Percentiles rank a stretch among this genome's conserved stretches.
Evolutionary conservation across 1,140 invertebrate species (phyloP).

Genomic region (Penaeus chinensis): DNA sequence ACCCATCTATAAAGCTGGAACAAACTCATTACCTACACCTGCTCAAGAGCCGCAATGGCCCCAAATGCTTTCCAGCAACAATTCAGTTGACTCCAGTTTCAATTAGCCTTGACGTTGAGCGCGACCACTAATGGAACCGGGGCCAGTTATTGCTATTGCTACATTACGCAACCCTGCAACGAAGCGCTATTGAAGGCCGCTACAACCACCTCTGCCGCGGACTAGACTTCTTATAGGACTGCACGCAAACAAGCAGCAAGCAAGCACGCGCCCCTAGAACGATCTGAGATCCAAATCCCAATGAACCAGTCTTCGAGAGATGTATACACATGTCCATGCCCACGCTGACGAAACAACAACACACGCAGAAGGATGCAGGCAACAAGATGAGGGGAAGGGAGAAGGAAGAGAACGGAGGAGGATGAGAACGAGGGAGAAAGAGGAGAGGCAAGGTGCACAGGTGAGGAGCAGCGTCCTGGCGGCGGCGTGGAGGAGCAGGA

Average conservation of each 20-base stretch:
- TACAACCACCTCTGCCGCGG: neutral
- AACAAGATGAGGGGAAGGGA: neutral
- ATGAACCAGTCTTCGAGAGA: too few relatives aligned
- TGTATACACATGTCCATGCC: too few relatives aligned
- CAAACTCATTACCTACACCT: neutral
- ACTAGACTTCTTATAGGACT: neutral
- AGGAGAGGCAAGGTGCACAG: neutral
- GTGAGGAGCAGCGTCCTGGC: neutral
- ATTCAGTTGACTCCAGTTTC: constrained; percentile 34
- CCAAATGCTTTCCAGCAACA: constrained; percentile 17
- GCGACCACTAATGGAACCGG: constrained; percentile 17
- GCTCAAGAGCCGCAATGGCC: constrained; percentile 5
- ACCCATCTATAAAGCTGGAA: constrained; percentile 1
- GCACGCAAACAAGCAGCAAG: neutral
- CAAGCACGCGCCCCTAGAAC: neutral
- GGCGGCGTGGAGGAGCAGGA: too few relatives aligned
- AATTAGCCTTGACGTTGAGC: constrained; percentile 33
- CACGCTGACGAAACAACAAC: too few relatives aligned
- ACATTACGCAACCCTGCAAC: constrained; percentile 17
- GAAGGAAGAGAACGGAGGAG: neutral
- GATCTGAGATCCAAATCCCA: neutral
- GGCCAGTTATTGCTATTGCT: constrained; percentile 25
- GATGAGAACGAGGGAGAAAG: neutral
- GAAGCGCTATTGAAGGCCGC: neutral
- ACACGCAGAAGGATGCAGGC: neutral